phyloP scores from a whole-genome alignment of 1,140 invertebrate species.

The Drosophila pectinifera region DNA sequence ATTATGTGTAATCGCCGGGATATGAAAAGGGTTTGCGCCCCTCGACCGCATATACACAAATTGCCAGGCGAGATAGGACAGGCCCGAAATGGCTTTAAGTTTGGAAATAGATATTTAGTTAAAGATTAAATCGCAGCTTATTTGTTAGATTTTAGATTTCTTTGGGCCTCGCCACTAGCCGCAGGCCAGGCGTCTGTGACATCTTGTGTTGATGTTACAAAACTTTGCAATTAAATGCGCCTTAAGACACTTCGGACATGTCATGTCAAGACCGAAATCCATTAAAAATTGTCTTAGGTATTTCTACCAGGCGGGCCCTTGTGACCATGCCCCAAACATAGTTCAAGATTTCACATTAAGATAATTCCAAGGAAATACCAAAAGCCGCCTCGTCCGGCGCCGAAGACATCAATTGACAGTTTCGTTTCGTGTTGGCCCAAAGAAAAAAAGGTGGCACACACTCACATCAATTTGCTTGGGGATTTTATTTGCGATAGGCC shows the following conservation, averaged over 20 bases:
- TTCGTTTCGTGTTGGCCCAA: constrained; percentile 73
- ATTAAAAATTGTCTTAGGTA: constrained; percentile 77
- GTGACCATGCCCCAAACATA: constrained; percentile 78
- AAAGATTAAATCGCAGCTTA: constrained; percentile 2
- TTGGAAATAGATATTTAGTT: background rate
- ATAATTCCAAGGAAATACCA: constrained; percentile 81
- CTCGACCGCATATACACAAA: constrained; percentile 1
- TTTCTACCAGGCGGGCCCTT: constrained; percentile 45
- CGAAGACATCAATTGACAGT: constrained; percentile 78
- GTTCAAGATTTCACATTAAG: constrained; percentile 82
- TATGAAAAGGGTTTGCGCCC: constrained; percentile 34
- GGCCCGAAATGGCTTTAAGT: constrained; percentile 19
- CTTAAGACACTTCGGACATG: constrained; percentile 36
- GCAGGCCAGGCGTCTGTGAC: constrained; percentile 24
- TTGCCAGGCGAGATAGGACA: background rate
- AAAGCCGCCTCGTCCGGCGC: constrained; percentile 60
- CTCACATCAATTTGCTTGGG: constrained; percentile 46
- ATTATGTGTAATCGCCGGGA: constrained; percentile 55
- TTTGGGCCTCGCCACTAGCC: constrained; percentile 3
- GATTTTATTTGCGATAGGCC: constrained; percentile 65
- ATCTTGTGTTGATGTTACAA: constrained; percentile 59
- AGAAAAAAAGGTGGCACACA: constrained; percentile 19
- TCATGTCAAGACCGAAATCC: constrained; percentile 75
- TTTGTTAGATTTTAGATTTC: constrained; percentile 11
- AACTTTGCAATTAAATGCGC: constrained; percentile 77